Conservation (phyloP, 1,140 invertebrate species). For the Trachymyrmex cornetzi region DNA sequence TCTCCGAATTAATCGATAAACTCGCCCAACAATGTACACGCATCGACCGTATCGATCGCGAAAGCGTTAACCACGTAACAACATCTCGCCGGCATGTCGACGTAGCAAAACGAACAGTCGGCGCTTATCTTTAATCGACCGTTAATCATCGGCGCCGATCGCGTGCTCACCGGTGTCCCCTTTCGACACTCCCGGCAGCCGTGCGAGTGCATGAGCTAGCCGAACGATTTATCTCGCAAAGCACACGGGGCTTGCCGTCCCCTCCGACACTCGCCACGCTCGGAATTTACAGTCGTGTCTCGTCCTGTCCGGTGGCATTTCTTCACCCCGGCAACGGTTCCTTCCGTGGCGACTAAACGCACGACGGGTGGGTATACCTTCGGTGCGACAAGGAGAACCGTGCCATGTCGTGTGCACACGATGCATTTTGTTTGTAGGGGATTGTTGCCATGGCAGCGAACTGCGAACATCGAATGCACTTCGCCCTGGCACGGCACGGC, state of each 20-base stretch:
- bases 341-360: conserved; percentile 67
- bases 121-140: conserved; percentile 65
- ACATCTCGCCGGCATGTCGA: conserved; percentile 54
- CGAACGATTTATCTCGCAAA: conserved; percentile 65
- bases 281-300: conserved; percentile 64
- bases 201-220: conserved; percentile 56
- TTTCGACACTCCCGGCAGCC: conserved; percentile 62
- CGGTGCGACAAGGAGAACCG: conserved; percentile 59
- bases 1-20: conserved; percentile 11
- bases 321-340: conserved; percentile 67
- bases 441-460: conserved; percentile 76
- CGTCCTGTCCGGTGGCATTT: conserved; percentile 63
- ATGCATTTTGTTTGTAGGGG: conserved; percentile 78
- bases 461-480: conserved; percentile 74
- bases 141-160: conserved; percentile 66
- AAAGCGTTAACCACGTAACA: conserved; percentile 58
- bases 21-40: not conserved
- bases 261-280: conserved; percentile 42
- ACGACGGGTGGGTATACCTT: conserved; percentile 57
- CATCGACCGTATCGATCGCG: conserved; percentile 49
- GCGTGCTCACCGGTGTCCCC: conserved; percentile 64
- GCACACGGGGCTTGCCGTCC: conserved; percentile 20
- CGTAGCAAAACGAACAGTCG: conserved; percentile 65
- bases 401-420: conserved; percentile 59
- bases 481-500: conserved; percentile 46